A percentile compares a stretch with the other conserved stretches of the same genome.
Conservation (phyloP, 2,888 invertebrate genomes). For the Drosophila stalkeri region DNA sequence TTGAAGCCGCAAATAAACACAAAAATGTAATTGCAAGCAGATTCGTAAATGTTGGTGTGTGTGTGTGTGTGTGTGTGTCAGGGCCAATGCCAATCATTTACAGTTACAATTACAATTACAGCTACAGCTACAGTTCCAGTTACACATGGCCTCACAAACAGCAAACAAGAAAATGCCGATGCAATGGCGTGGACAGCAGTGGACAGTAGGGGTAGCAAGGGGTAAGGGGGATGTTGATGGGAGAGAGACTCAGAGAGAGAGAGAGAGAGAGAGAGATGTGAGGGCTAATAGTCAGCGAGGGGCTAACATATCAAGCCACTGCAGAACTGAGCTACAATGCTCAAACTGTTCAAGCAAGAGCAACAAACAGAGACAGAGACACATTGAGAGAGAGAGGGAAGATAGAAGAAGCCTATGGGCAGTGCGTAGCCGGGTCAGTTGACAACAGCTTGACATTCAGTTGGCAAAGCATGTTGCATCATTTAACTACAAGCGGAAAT, state of each 20-base stretch:
- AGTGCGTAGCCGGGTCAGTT: background rate
- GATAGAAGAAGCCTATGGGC: background rate
- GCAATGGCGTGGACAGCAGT: background rate
- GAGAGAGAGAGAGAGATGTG: too few species aligned
- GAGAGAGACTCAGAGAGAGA: too few species aligned
- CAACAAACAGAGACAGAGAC: background rate
- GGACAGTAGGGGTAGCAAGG: background rate
- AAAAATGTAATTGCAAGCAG: constrained; percentile 54
- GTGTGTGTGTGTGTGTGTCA: constrained; percentile 2
- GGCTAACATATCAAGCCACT: background rate
- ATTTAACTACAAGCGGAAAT: constrained; percentile 64
- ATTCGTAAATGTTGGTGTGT: background rate
- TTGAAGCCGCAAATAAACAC: constrained; percentile 71
- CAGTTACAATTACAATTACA: constrained; percentile 41
- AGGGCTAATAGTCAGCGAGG: background rate
- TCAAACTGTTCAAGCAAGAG: constrained; percentile 16
- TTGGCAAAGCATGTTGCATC: constrained; percentile 39
- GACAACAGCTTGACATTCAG: constrained; percentile 13
- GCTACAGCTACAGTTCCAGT: constrained; percentile 31
- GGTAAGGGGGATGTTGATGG: too few species aligned
- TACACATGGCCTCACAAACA: constrained; percentile 54
- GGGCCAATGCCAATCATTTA: constrained; percentile 37
- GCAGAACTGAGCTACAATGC: background rate
- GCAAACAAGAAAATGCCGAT: constrained; percentile 41
- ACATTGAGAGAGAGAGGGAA: too few species aligned